These are phyloP conservation scores for Ruditapes philippinarum DNA, from an alignment of 1,140 invertebrate genomes.

Conservation along the genomic window DNA sequence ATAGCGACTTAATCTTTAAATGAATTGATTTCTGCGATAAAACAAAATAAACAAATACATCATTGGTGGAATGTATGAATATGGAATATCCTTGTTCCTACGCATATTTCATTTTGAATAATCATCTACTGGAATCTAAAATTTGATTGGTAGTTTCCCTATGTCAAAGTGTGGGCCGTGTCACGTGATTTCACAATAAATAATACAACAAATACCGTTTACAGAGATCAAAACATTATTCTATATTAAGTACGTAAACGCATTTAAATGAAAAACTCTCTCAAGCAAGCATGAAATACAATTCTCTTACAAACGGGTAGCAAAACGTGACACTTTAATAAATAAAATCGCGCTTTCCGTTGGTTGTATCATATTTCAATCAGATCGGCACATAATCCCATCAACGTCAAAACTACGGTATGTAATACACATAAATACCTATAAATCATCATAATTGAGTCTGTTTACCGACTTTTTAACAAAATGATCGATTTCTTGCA, in stretches of 20 bases:
- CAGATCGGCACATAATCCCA: background rate
- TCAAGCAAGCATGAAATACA: slow-evolving; percentile 31
- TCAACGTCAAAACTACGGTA: slow-evolving; percentile 36
- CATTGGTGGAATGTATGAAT: no score
- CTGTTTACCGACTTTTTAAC: slow-evolving; percentile 36
- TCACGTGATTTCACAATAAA: slow-evolving; percentile 10
- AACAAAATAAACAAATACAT: no score
- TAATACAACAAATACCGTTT: background rate
- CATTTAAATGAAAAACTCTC: background rate
- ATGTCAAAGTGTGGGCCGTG: background rate
- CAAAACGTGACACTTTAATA: slow-evolving; percentile 34
- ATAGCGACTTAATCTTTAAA: no score
- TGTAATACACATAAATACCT: slow-evolving; percentile 38
- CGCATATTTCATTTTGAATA: no score
- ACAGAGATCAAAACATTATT: background rate
- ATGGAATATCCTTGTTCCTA: no score
- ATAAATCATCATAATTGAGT: slow-evolving; percentile 42
- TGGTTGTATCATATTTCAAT: slow-evolving; percentile 9
- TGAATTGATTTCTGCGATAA: no score
- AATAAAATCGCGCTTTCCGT: slow-evolving; percentile 31
- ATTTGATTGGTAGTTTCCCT: background rate
- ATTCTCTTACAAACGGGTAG: slow-evolving; percentile 1
- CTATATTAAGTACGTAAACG: slow-evolving; percentile 15
- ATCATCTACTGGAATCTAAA: no score
- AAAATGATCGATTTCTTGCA: slow-evolving; percentile 34